Evolutionary conservation across 2,797 vertebrate species (phyloP), one percentile per base, ranked within the genome.

Genomic region (Helarctos malayanus): DNA sequence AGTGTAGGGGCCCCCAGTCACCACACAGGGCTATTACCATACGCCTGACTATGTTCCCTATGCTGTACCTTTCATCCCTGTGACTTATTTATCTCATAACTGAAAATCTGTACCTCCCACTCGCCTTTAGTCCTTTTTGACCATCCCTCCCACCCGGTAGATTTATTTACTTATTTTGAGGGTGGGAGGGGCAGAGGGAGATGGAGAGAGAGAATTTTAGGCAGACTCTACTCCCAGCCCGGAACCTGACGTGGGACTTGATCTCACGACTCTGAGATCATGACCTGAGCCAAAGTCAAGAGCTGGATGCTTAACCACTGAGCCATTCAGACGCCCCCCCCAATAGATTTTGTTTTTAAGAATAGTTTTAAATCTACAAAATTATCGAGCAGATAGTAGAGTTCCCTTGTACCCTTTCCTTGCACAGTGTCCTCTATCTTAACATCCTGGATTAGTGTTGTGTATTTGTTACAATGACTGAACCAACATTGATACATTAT

Each of bases 351-450:
- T 41, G 41, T 41, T 41, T 41, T 41, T 41, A 41, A 41, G 41
- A 41, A 41, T 32, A 82, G 59, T 93, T 96, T 93, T 79, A 69
- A 52, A 63, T 87, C 75, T 94, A 68, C 47, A 63, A 56, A 94
- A 63, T 76, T 29, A 45, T 14, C 80, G 75, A 82, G 35, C 49
- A 71, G 56, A 8, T 3, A 57, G 69, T 75, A 29, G 23, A 56
- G 14, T 81, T 65, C 23, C 56, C 54, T 45, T 78, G 27, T 32
- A 63, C 21, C n/a, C 38, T 38, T 6, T 52, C 41, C 41, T 25
- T 65, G 47, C 59, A 73, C 57, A 69, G n/a, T 29, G 71, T 68
- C 56, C 63, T 45, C 52, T 82, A 7, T 71, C n/a, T 57, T 78
- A 92, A 76, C 10, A 57, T 76, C 38, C 81, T 75, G 25, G 32